Conservation (phyloP, 1,140 invertebrate species). For the Ephestia elutella region DNA sequence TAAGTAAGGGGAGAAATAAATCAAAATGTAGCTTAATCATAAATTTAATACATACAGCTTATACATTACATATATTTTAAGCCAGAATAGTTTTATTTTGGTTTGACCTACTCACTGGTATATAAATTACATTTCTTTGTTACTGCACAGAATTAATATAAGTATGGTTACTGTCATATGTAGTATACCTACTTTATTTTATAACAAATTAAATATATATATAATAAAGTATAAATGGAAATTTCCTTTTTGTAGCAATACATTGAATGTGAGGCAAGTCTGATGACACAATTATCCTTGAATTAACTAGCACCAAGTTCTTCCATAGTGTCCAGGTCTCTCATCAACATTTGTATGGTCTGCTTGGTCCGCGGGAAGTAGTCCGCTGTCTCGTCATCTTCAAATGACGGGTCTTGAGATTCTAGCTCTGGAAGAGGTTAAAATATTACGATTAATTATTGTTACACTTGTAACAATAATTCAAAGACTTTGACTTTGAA, state of each 20-base stretch:
- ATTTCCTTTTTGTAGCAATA: too few relatives aligned
- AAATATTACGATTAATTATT: slow-evolving; percentile 10
- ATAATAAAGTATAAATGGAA: too few relatives aligned
- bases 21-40: too few relatives aligned
- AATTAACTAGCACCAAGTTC: slow-evolving; percentile 57
- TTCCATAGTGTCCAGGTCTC: slow-evolving; percentile 70
- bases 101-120: not conserved
- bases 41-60: too few relatives aligned
- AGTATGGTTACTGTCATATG: too few relatives aligned
- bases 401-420: slow-evolving; percentile 71
- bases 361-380: slow-evolving; percentile 72
- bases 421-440: slow-evolving; percentile 65
- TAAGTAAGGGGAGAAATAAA: not conserved
- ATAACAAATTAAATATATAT: too few relatives aligned
- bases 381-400: slow-evolving; percentile 69
- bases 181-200: too few relatives aligned
- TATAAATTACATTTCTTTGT: not conserved
- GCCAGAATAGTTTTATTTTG: slow-evolving; percentile 4
- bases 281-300: too few relatives aligned
- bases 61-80: not conserved
- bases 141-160: too few relatives aligned
- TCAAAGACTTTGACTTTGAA: too few relatives aligned
- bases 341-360: slow-evolving; percentile 73
- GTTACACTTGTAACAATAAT: not conserved
- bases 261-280: too few relatives aligned